A percentile compares a stretch with the other conserved stretches of the same genome.
Evolutionary conservation across 2,113 vertebrate genomes (phyloP).

Genomic region (Centrocercus urophasianus): DNA sequence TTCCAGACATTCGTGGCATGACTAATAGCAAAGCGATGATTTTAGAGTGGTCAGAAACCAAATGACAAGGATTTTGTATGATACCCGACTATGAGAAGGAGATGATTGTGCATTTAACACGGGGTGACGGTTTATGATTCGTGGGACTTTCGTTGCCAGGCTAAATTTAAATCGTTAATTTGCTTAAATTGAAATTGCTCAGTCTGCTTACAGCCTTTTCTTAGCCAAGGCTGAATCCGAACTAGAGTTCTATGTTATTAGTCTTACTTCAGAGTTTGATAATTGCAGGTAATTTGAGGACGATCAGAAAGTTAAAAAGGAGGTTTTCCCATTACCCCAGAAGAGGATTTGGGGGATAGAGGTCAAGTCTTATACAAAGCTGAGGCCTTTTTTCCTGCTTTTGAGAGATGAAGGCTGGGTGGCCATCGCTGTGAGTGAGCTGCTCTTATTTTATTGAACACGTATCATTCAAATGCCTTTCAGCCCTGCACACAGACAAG

Average conservation of each 20-base stretch:
- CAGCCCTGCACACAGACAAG: neutral
- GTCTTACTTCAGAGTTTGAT: neutral
- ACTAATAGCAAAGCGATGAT: neutral
- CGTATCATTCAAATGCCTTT: accelerated
- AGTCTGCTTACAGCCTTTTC: constrained; percentile 50
- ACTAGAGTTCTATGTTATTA: neutral
- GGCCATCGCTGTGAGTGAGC: accelerated
- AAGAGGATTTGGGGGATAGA: neutral
- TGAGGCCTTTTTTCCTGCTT: neutral
- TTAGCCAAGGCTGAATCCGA: constrained; percentile 56
- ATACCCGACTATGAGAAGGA: neutral
- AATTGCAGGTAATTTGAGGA: neutral
- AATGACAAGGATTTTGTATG: neutral
- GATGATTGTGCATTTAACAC: neutral
- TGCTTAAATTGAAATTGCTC: constrained; percentile 54
- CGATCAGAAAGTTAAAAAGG: neutral
- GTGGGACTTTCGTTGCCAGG: constrained; percentile 2
- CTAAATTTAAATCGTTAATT: constrained; percentile 63
- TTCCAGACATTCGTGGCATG: constrained; percentile 17
- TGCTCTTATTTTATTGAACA: neutral
- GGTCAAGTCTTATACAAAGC: neutral
- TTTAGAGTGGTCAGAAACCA: constrained; percentile 8
- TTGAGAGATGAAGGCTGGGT: accelerated
- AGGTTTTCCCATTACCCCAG: neutral
- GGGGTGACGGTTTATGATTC: neutral